Conservation (phyloP, 2,888 invertebrate species). For the Omphaloscelis lunosa region DNA sequence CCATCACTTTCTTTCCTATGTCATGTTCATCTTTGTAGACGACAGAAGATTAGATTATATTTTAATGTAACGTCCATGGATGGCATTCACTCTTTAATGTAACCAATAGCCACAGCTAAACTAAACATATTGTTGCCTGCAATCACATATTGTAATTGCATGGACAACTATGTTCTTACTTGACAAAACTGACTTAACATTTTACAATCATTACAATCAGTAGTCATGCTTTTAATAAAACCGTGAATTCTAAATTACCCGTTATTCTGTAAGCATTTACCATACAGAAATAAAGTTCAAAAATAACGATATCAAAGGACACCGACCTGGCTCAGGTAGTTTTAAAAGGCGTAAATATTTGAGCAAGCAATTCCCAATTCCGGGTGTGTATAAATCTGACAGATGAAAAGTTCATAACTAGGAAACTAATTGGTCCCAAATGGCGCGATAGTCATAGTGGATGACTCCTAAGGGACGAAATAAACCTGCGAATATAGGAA, state of each 20-base stretch:
- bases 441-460: conserved; percentile 77
- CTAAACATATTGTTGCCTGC: not conserved
- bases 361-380: conserved; percentile 69
- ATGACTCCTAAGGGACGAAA: conserved; percentile 75
- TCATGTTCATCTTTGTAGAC: not conserved
- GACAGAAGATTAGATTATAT: not conserved
- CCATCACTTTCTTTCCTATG: not conserved
- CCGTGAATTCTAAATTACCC: not conserved
- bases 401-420: conserved; percentile 84
- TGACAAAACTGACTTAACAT: not conserved
- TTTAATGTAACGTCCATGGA: not conserved
- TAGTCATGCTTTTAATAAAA: not conserved
- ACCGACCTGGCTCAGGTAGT: conserved; percentile 45
- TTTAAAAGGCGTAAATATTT: conserved; percentile 68
- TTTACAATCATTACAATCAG: not conserved
- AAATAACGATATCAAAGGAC: conserved; percentile 47
- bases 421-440: conserved; percentile 83
- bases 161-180: no score
- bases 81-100: not conserved
- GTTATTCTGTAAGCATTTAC: not conserved
- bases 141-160: no score
- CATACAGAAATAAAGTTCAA: not conserved
- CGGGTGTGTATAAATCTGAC: conserved; percentile 75
- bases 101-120: not conserved
- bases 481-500: conserved; percentile 62